Evolutionary conservation across 2,113 vertebrate species (phyloP), one percentile per base, ranked within the genome.

Genomic region (Astur gentilis): DNA sequence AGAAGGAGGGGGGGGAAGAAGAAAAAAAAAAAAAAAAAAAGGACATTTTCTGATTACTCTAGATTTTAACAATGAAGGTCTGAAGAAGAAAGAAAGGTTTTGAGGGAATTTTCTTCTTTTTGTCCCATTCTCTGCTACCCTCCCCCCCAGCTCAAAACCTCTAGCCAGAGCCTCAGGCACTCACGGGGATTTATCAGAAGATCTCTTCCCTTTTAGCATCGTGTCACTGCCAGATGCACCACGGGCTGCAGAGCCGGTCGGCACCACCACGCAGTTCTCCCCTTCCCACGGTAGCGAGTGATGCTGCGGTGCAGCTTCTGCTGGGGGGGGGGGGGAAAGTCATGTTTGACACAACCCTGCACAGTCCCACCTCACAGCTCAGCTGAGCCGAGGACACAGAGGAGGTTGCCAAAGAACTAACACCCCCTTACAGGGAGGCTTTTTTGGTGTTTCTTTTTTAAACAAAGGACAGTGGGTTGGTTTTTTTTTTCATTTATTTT

Each of bases 201-300:
- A 83, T 97, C 94, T 88, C 61, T 83, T 85, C 87, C 80, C 65
- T 83, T 85, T 70, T 16, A 91, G 93, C 95, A 58, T 16, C 81
- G 26, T 85, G 96, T 87, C 89, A 27, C 23, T 87, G 97, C 54
- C 95, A 90, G 93, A 62, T 14, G 93, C 87, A 69, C 61, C 55
- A 4, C 75, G 79, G 92, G 72, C 90, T 83, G 84, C 83, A 26
- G 95, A 45, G 92, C 89, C 5, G 70, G 16, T 70, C 85, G 81
- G 91, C 92, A 86, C 29, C 85, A 13, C 15, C 19, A 9, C 45
- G 60, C 60, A n/a, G 40, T 54, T 72, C 93, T 93, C 77, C 88
- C 93, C 87, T 92, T 44, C 88, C 65, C 96, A n/a, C 42, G 17
- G 92, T 32, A 73, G 52, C 19, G 21, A 93, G 78, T 4, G 94